Percentiles rank a stretch among this genome's conserved stretches.
Conservation (phyloP, 1,140 invertebrate genomes). For the Plodia interpunctella region DNA sequence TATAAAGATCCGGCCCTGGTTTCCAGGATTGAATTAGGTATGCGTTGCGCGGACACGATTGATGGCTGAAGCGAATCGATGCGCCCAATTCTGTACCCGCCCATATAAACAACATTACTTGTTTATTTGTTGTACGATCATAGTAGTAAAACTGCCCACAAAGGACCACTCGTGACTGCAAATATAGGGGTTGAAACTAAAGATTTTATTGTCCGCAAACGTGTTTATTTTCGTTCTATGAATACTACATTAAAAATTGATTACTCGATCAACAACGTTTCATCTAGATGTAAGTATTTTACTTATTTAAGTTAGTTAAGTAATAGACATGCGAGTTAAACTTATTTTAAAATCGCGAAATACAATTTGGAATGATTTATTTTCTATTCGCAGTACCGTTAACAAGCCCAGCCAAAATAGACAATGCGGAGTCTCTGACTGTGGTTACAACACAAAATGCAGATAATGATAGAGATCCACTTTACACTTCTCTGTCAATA, state of each 20-base stretch:
- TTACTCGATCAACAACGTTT: too few relatives aligned
- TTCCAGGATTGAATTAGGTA: constrained; percentile 1
- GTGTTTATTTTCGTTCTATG: neutral
- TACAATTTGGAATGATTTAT: neutral
- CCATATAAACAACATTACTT: constrained; percentile 19
- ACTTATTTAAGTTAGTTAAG: too few relatives aligned
- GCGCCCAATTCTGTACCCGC: constrained; percentile 19
- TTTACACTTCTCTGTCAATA: too few relatives aligned
- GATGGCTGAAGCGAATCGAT: constrained; percentile 21
- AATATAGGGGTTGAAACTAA: constrained; percentile 1
- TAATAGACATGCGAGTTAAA: too few relatives aligned
- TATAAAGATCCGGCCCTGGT: too few relatives aligned
- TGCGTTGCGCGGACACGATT: constrained; percentile 12
- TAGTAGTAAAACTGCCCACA: constrained; percentile 4
- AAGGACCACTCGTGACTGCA: neutral
- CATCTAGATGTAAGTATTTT: too few relatives aligned
- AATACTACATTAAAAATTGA: neutral
- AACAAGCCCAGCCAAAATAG: constrained; percentile 1
- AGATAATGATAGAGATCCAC: neutral
- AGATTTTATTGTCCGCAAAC: neutral
- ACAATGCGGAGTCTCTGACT: neutral
- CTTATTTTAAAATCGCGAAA: neutral
- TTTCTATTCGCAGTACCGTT: neutral
- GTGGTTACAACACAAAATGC: neutral
- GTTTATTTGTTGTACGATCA: constrained; percentile 4